A percentile compares a stretch with the other conserved stretches of the same genome.
phyloP scores from a whole-genome alignment of 2,888 invertebrate species.

The Caenorhabditis angaria region DNA sequence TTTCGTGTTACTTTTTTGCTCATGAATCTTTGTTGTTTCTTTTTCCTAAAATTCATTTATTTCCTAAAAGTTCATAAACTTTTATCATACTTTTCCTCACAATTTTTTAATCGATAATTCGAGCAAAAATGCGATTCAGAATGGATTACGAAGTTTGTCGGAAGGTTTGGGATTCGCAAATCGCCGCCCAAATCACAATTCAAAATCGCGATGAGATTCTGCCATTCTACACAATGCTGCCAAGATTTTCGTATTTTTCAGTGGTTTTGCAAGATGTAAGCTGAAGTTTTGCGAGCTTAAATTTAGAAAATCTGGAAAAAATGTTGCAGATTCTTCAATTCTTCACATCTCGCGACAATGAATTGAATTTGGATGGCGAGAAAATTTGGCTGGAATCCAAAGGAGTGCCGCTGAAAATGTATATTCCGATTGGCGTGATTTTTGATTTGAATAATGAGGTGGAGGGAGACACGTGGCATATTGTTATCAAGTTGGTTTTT shows the following conservation, averaged over 20 bases:
- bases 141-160: conserved; percentile 88
- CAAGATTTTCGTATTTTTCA: conserved; percentile 66
- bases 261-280: conserved; percentile 25
- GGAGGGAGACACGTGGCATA: conserved; percentile 84
- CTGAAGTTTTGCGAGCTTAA: background rate
- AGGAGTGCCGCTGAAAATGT: conserved; percentile 70
- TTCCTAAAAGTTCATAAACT: background rate
- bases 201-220: conserved; percentile 75
- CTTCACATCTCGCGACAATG: conserved; percentile 40
- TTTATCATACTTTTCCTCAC: conserved; percentile 3
- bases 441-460: conserved; percentile 80
- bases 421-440: conserved; percentile 84
- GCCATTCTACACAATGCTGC: conserved; percentile 66
- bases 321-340: conserved; percentile 29
- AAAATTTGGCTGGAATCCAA: conserved; percentile 63
- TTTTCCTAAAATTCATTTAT: background rate
- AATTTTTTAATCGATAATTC: background rate
- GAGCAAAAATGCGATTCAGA: background rate
- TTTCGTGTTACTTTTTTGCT: too few relatives aligned
- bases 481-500: conserved; percentile 82
- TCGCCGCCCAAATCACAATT: conserved; percentile 90
- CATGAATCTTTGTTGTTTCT: background rate
- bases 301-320: background rate
- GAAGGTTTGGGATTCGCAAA: conserved; percentile 93
- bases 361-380: conserved; percentile 40